Evolutionary conservation across 1,140 invertebrate genomes (phyloP).

Genomic region (Artemia franciscana): DNA sequence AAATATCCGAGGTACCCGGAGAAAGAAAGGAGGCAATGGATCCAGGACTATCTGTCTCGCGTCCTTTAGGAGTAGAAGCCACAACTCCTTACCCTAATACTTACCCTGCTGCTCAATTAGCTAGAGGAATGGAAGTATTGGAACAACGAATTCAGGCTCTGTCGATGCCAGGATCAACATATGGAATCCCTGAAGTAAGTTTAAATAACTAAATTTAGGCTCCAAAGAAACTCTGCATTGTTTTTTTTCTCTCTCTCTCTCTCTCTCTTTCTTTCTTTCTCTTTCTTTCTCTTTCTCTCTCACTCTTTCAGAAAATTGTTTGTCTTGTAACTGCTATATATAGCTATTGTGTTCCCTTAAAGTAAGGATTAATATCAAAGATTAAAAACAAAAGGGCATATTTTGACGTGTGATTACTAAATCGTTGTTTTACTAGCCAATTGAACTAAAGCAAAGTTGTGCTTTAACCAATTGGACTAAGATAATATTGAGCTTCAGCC

Average conservation of each 20-base stretch:
- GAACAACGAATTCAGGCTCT: conserved; percentile 1
- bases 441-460: too few species aligned
- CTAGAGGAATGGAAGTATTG: background rate
- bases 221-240: background rate
- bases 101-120: conserved; percentile 4
- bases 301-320: background rate
- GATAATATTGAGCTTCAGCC: too few species aligned
- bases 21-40: conserved; percentile 45
- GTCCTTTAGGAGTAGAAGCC: conserved; percentile 31
- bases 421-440: too few species aligned
- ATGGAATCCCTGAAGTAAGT: background rate
- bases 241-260: background rate
- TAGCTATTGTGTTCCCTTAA: too few species aligned
- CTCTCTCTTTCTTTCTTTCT: background rate
- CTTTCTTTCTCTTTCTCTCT: background rate
- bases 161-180: background rate
- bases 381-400: too few species aligned
- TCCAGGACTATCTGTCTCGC: conserved; percentile 42
- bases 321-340: too few species aligned
- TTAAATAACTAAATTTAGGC: too few species aligned
- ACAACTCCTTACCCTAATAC: background rate
- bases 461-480: too few species aligned
- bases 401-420: too few species aligned
- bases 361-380: too few species aligned
- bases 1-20: conserved; percentile 40